Percentiles rank a stretch among this genome's conserved stretches.
Conservation (phyloP, 2,888 invertebrate genomes). For the Willowsia nigromaculata region DNA sequence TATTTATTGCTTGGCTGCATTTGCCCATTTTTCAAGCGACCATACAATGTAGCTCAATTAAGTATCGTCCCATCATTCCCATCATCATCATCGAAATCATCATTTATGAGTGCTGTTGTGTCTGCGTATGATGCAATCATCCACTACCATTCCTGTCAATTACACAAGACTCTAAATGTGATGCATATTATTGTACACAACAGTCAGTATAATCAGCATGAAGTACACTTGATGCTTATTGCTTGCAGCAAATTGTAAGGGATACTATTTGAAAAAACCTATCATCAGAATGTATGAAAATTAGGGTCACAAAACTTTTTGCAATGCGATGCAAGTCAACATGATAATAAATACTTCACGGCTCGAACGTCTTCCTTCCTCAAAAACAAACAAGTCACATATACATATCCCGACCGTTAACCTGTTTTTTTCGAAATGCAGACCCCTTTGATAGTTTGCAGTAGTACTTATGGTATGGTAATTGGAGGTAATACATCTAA, state of each 20-base stretch:
- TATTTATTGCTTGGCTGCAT: background rate
- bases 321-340: constrained; percentile 49
- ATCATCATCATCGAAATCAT: background rate
- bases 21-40: background rate
- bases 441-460: constrained; percentile 39
- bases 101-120: background rate
- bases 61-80: constrained; percentile 2
- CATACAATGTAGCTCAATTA: constrained; percentile 1
- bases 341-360: constrained; percentile 66
- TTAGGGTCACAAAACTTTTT: constrained; percentile 64
- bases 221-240: background rate
- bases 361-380: constrained; percentile 71
- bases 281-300: constrained; percentile 57
- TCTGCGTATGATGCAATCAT: constrained; percentile 37
- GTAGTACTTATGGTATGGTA: background rate
- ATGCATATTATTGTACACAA: background rate
- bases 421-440: constrained; percentile 69
- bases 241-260: background rate
- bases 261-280: constrained; percentile 1
- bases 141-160: constrained; percentile 8
- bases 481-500: background rate
- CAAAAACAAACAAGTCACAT: constrained; percentile 57
- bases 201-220: background rate
- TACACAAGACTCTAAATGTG: background rate
- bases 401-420: constrained; percentile 66